These are phyloP conservation scores for Isotomurus palustris DNA, from an alignment of 2,888 invertebrate species.

Conservation along the genomic window DNA sequence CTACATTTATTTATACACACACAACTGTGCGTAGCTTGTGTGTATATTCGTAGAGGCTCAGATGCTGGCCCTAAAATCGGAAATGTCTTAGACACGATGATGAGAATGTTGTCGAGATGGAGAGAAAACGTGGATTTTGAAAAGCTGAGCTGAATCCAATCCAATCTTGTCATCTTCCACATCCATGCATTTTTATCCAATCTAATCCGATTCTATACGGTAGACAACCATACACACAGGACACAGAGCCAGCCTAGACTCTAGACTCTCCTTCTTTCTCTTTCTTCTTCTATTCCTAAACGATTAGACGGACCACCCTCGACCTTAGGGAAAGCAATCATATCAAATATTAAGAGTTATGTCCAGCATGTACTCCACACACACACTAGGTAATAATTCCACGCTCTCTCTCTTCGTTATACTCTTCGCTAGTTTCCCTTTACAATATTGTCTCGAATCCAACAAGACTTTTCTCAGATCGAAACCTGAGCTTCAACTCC, in stretches of 20 bases:
- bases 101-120: no score
- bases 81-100: no score
- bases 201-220: conserved; percentile 8
- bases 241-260: no score
- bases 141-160: conserved; percentile 9
- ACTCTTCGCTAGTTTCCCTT: not conserved
- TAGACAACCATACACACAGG: not conserved
- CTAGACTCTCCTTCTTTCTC: not conserved
- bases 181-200: conserved; percentile 15
- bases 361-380: not conserved
- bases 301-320: not conserved
- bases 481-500: not conserved
- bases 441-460: not conserved
- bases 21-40: no score
- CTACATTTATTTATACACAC: no score
- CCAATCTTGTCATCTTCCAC: conserved; percentile 12
- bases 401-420: no score
- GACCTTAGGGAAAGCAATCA: not conserved
- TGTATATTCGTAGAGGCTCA: not conserved
- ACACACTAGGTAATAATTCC: no score
- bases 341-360: conserved; percentile 9
- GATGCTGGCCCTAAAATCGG: no score
- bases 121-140: no score
- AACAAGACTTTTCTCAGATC: no score
- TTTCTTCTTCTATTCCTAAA: not conserved